Percentiles rank a stretch among this genome's conserved stretches.
Evolutionary conservation across 2,797 vertebrate genomes (phyloP).

Genomic region (Aeoliscus strigatus): DNA sequence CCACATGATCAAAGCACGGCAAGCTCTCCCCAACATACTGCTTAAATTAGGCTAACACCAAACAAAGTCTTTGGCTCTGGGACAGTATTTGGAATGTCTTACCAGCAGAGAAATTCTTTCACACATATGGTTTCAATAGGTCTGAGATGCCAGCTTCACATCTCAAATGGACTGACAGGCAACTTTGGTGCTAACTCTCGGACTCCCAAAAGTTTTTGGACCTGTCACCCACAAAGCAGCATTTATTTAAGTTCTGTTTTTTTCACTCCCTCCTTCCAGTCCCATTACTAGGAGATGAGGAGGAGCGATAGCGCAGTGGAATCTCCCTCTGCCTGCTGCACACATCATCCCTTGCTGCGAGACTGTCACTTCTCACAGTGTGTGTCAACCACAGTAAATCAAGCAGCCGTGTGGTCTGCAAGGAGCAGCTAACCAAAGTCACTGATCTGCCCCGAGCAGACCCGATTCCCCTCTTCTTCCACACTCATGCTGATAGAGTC

Average conservation of each 20-base stretch:
- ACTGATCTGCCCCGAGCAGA: constrained; percentile 72
- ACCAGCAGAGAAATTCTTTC: constrained; percentile 97
- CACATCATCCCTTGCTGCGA: constrained; percentile 78
- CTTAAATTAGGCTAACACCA: constrained; percentile 99
- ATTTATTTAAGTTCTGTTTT: constrained; percentile 72
- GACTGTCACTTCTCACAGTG: constrained; percentile 79
- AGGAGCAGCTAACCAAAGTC: constrained; percentile 81
- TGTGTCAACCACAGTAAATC: constrained; percentile 78
- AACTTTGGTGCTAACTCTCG: constrained; percentile 93
- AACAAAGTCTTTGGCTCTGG: constrained; percentile 97
- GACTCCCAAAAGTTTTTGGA: constrained; percentile 89
- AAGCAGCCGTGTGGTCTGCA: constrained; percentile 77
- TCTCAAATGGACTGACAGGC: constrained; percentile 99
- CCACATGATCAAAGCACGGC: constrained; percentile 98
- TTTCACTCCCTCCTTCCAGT: constrained; percentile 32
- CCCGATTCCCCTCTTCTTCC: constrained; percentile 7
- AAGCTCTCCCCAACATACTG: constrained; percentile 98
- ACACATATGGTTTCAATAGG: constrained; percentile 99
- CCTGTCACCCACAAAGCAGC: constrained; percentile 92
- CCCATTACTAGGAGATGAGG: constrained; percentile 83
- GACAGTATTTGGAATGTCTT: constrained; percentile 99
- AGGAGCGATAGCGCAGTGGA: constrained; percentile 82
- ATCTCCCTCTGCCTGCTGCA: constrained; percentile 75
- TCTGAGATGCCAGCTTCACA: constrained; percentile 90
- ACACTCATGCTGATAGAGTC: constrained; percentile 10